Base-by-base conservation (phyloP, 1,140 invertebrate species). In the Drosophila erecta region DNA sequence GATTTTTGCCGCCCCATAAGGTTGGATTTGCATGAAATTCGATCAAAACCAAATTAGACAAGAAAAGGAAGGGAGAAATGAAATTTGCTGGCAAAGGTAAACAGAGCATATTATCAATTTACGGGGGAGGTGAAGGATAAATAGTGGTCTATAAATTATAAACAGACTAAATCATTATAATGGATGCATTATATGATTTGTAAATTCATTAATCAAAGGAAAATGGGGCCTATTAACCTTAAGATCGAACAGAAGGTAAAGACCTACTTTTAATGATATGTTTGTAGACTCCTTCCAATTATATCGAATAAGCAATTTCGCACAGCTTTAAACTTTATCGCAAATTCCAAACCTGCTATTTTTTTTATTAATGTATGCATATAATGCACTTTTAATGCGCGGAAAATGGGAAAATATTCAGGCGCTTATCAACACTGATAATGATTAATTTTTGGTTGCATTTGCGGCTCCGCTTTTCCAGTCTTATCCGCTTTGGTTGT, bases 331-430 rank as follows among this genome's bases (percentile, higher is more conserved):
- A 30, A 7, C 2, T 40, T 57, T 12, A 14, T 0, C 3, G 8
- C 17, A 22, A n/a, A 20, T n/a, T 14, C 37, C 37, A 38, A 14
- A 38, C 37, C 4, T 20, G 1, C 11, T 24, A 2, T 47, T 22
- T 43, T 20, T 58, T 78, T 70, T 76, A 80, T 78, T 81, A 87
- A 81, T 86, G 87, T 81, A 81, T 79, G 83, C 75, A 61, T 59
- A 81, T 81, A 86, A 86, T 86, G 81, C 79, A 83, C 74, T 87
- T 75, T 87, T 86, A 86, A 86, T 86, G 70, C 80, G 47, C 57
- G 60, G 58, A 74, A 85, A 85, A 85, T 86, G 83, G 73, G 70
- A 86, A 86, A 86, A 81, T 87, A 87, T 86, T 86, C 81, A 81
- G 70, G 53, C 57, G 83, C 78, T 86, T 86, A 86, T 86, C 81